Evolutionary conservation across 1,140 invertebrate species (phyloP).

Genomic region (Hyphantria cunea): DNA sequence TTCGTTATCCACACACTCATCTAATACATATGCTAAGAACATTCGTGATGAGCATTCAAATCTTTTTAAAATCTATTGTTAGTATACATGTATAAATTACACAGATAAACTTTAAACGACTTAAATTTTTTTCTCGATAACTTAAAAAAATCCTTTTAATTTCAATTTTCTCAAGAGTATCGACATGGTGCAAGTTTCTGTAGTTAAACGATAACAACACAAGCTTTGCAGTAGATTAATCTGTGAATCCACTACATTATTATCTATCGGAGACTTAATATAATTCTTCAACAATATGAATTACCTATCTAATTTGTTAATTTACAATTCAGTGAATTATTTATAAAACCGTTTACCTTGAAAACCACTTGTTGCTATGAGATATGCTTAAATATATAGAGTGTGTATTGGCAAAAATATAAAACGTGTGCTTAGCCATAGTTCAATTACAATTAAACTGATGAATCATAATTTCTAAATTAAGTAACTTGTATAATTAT

Average conservation of each 20-base stretch:
- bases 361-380: slow-evolving; percentile 64
- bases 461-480: slow-evolving; percentile 22
- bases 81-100: neutral
- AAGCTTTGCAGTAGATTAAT: neutral
- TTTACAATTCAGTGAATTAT: slow-evolving; percentile 58
- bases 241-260: neutral
- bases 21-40: slow-evolving; percentile 15
- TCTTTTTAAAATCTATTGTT: slow-evolving; percentile 11
- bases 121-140: neutral
- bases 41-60: slow-evolving; percentile 19
- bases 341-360: slow-evolving; percentile 65
- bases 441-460: slow-evolving; percentile 16
- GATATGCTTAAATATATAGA: slow-evolving; percentile 59
- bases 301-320: slow-evolving; percentile 47
- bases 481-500: slow-evolving; percentile 2
- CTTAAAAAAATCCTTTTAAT: neutral
- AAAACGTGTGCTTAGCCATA: slow-evolving; percentile 4
- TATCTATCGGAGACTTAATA: neutral
- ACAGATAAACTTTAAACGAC: neutral
- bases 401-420: slow-evolving; percentile 10
- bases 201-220: neutral
- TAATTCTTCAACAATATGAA: no score
- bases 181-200: neutral
- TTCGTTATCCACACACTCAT: slow-evolving; percentile 30
- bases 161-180: no score